Evolutionary conservation across 2,113 vertebrate species (phyloP).

Genomic region (Spilogale gracilis): DNA sequence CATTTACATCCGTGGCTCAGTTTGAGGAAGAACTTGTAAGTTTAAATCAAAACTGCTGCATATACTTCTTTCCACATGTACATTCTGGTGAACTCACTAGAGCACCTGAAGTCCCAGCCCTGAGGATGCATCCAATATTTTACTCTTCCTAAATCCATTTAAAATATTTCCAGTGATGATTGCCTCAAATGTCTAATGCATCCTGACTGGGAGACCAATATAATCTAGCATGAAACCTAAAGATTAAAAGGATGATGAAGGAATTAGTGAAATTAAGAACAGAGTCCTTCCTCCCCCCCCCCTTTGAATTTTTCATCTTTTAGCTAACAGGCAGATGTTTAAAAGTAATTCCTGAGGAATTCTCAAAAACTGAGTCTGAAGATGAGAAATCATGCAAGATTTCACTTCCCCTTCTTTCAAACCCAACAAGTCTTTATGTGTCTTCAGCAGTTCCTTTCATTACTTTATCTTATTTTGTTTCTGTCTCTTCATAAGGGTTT

Average conservation of each 20-base stretch:
- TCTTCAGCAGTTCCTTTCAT: neutral
- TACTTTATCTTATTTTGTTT: neutral
- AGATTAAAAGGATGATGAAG: neutral
- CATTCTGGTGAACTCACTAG: neutral
- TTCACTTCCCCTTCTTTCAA: neutral
- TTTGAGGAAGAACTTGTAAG: neutral
- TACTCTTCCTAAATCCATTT: neutral
- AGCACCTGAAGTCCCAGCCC: neutral
- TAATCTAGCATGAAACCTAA: neutral
- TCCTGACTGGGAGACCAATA: neutral
- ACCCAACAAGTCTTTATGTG: neutral
- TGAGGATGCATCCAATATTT: neutral
- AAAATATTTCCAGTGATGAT: neutral
- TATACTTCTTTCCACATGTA: neutral
- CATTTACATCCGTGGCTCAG: neutral
- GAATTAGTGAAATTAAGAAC: neutral
- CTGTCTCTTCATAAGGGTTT: neutral
- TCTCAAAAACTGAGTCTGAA: neutral
- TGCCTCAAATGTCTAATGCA: neutral
- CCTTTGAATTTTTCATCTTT: neutral
- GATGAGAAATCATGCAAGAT: neutral
- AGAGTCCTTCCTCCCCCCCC: rapidly evolving
- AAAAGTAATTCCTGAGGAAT: neutral
- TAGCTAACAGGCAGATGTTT: neutral
- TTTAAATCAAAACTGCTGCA: neutral